Conservation (phyloP, 1,140 invertebrate genomes). For the Druon quercuslanigerum region DNA sequence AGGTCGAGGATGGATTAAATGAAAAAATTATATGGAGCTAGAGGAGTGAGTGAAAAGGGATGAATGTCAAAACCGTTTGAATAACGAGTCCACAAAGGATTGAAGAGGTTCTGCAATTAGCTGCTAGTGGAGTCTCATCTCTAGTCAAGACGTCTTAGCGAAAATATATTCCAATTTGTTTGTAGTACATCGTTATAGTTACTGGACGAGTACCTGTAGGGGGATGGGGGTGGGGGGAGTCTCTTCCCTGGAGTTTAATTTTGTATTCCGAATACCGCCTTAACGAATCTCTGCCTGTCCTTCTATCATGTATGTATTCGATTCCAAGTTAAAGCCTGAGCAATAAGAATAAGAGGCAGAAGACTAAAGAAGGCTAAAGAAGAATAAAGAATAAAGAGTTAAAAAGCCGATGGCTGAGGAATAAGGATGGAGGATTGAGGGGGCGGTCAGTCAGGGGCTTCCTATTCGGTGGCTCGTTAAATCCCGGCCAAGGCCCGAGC, state of each 20-base stretch:
- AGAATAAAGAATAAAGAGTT: constrained; percentile 45
- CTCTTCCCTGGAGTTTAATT: constrained; percentile 58
- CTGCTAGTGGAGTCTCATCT: too few species aligned
- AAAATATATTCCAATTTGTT: constrained; percentile 73
- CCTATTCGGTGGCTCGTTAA: constrained; percentile 69
- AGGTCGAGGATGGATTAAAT: too few species aligned
- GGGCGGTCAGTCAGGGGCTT: constrained; percentile 50
- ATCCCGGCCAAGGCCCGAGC: constrained; percentile 61
- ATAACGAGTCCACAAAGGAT: too few species aligned
- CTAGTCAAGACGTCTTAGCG: constrained; percentile 17
- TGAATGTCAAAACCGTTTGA: too few species aligned
- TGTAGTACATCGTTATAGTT: constrained; percentile 53
- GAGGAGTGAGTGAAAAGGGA: too few species aligned
- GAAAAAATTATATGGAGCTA: too few species aligned
- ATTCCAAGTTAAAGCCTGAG: constrained; percentile 13
- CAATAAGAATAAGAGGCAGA: constrained; percentile 37
- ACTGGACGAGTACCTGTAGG: constrained; percentile 43
- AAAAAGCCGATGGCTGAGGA: constrained; percentile 33
- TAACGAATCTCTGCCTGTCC: constrained; percentile 57
- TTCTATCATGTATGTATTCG: background rate
- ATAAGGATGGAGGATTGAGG: background rate
- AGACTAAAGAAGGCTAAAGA: constrained; percentile 37
- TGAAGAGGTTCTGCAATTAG: too few species aligned
- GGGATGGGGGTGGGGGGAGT: constrained; percentile 31
- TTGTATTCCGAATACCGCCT: constrained; percentile 64